These are phyloP conservation scores for Strigamia maritima DNA, from an alignment of 2,888 invertebrate species.

Conservation along the genomic window DNA sequence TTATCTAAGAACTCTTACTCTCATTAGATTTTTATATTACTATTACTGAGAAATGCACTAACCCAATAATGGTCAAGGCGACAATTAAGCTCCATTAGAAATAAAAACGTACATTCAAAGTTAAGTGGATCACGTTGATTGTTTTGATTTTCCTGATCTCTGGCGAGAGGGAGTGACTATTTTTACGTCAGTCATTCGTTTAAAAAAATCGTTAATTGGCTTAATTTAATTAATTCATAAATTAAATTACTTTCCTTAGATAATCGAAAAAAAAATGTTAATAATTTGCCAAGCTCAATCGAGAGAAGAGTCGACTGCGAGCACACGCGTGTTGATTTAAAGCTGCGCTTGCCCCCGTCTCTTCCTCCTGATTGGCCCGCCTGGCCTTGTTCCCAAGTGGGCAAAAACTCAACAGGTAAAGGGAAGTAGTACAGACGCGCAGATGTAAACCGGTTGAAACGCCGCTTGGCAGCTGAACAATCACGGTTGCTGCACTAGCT, in stretches of 20 bases:
- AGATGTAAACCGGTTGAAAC: conserved; percentile 27
- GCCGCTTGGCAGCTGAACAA: conserved; percentile 1
- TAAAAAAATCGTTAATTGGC: too few species aligned
- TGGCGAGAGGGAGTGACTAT: too few species aligned
- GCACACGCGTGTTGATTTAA: conserved; percentile 14
- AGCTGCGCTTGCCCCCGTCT: conserved; percentile 17
- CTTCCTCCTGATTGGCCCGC: conserved; percentile 25
- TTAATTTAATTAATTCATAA: too few species aligned
- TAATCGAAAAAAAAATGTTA: neutral
- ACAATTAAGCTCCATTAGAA: neutral
- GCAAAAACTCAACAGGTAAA: conserved; percentile 32
- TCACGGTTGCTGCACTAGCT: conserved; percentile 9
- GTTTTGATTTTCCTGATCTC: too few species aligned
- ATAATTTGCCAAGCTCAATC: neutral
- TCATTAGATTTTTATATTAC: neutral
- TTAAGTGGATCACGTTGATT: too few species aligned
- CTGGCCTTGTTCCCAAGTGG: conserved; percentile 34
- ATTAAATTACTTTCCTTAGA: neutral
- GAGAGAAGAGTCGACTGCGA: neutral
- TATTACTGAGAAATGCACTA: neutral
- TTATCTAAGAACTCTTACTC: neutral
- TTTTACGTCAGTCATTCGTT: neutral
- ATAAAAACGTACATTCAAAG: too few species aligned
- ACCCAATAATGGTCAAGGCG: neutral
- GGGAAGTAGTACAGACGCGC: conserved; percentile 32